These are phyloP conservation scores for Balaenoptera acutorostrata DNA, from an alignment of 2,113 vertebrate genomes.

Conservation along the genomic window DNA sequence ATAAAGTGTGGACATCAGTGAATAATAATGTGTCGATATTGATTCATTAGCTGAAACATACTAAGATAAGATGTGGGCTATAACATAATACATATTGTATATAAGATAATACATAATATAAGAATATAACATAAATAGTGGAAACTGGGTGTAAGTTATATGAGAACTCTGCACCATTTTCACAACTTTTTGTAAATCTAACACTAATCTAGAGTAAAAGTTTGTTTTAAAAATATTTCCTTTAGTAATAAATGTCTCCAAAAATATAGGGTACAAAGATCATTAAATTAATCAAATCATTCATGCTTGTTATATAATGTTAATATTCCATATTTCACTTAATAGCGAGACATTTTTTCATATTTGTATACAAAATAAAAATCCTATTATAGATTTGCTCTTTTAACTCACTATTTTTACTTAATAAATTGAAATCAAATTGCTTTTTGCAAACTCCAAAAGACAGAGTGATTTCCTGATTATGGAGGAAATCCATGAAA, in stretches of 20 bases:
- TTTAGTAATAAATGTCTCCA: not conserved
- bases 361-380: not conserved
- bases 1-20: not conserved
- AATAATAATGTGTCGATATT: not conserved
- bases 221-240: not conserved
- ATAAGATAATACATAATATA: not conserved
- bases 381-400: not conserved
- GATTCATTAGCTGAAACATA: not conserved
- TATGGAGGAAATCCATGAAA: not conserved
- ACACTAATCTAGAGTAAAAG: not conserved
- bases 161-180: not conserved
- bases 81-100: not conserved
- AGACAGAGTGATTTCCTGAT: not conserved
- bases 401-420: conserved; percentile 35
- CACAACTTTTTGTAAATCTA: not conserved
- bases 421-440: conserved; percentile 13
- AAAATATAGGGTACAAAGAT: not conserved
- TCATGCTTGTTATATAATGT: not conserved
- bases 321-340: not conserved
- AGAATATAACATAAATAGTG: not conserved
- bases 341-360: not conserved
- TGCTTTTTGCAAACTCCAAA: not conserved
- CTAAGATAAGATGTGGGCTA: not conserved
- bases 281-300: not conserved
- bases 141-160: not conserved